Percentiles rank a stretch among this genome's conserved stretches.
Evolutionary conservation across 2,113 vertebrate species (phyloP).

Genomic region (Anarhynchus alexandrinus): DNA sequence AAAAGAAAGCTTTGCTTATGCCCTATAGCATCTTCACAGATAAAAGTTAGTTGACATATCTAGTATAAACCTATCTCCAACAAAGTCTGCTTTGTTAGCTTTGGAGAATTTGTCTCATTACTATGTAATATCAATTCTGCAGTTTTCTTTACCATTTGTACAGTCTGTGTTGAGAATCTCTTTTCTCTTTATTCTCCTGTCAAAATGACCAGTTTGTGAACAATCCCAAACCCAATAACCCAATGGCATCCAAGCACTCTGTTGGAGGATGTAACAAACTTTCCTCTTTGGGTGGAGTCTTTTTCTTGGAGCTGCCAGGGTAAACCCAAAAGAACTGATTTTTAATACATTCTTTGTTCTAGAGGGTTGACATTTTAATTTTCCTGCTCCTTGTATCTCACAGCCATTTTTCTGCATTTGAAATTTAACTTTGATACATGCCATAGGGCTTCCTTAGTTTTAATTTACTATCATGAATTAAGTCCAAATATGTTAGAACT

Average conservation of each 20-base stretch:
- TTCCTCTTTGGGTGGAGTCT: neutral
- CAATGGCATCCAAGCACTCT: neutral
- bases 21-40: neutral
- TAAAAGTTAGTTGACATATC: neutral
- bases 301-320: neutral
- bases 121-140: neutral
- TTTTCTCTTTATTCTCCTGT: neutral
- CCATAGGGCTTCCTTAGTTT: neutral
- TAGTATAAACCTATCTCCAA: neutral
- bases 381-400: neutral
- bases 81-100: neutral
- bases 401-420: neutral
- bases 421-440: neutral
- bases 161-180: neutral
- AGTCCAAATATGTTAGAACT: neutral
- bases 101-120: neutral
- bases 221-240: neutral
- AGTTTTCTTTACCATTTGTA: neutral
- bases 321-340: neutral
- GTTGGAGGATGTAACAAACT: neutral
- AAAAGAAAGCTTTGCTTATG: neutral
- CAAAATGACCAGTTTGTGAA: neutral
- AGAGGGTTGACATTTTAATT: neutral
- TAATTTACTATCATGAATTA: neutral
- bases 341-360: neutral